phyloP scores from a whole-genome alignment of 2,113 vertebrate genomes.

The Prionailurus viverrinus region DNA sequence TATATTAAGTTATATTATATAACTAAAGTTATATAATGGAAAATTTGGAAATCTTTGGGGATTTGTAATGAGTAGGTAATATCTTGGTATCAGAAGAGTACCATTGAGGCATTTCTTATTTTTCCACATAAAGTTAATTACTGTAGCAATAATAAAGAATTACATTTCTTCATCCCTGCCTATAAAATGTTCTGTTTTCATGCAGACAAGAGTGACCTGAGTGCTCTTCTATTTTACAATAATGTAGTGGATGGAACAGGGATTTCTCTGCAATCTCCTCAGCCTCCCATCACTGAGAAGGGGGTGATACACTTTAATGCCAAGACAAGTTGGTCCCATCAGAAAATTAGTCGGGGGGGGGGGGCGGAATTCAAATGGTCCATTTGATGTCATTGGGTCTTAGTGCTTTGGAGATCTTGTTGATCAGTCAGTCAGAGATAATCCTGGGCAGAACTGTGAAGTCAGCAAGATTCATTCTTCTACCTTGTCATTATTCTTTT shows the following conservation, averaged over 20 bases:
- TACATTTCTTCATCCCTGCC: not conserved
- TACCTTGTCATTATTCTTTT: not conserved
- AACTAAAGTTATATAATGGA: not conserved
- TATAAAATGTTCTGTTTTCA: not conserved
- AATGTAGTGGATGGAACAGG: rapidly evolving
- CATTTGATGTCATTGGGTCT: not conserved
- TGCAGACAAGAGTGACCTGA: not conserved
- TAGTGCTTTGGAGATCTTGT: not conserved
- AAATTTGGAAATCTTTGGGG: not conserved
- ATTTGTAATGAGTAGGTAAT: not conserved
- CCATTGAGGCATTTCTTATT: not conserved
- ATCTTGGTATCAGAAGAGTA: not conserved
- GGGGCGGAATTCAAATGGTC: not conserved
- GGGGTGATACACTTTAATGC: not conserved
- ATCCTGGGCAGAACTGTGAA: not conserved
- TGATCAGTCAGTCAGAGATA: not conserved
- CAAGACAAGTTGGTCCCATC: not conserved
- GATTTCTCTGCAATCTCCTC: not conserved
- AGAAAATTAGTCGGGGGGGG: not conserved
- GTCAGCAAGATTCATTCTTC: not conserved
- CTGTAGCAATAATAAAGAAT: not conserved
- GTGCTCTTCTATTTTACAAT: not conserved
- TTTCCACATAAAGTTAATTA: not conserved
- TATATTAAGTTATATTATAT: too few species aligned
- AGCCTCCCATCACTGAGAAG: not conserved